phyloP scores from a whole-genome alignment of 1,140 invertebrate genomes.

The Brachystomella parvula region DNA sequence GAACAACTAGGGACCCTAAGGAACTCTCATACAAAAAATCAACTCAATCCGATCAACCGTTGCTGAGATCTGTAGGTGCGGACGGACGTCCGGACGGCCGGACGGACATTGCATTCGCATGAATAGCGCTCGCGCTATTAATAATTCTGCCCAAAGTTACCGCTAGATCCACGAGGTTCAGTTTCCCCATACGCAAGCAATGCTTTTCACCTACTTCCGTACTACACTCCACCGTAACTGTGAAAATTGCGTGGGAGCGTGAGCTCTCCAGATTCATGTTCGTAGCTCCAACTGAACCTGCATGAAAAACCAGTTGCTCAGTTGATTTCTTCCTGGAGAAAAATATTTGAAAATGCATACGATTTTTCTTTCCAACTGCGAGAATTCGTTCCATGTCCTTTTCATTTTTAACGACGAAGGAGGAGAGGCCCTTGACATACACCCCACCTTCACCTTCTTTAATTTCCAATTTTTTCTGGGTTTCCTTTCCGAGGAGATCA shows the following conservation, averaged over 20 bases:
- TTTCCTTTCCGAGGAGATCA: conserved; percentile 59
- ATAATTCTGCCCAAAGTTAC: conserved; percentile 62
- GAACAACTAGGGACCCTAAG: too few relatives aligned
- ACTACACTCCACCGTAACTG: conserved; percentile 74
- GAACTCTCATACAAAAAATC: too few relatives aligned
- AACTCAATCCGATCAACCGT: too few relatives aligned
- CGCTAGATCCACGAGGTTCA: conserved; percentile 77
- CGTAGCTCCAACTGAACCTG: conserved; percentile 63
- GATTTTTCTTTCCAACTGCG: conserved; percentile 71
- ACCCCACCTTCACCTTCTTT: conserved; percentile 75
- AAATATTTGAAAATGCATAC: conserved; percentile 43
- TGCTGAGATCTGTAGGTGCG: too few relatives aligned
- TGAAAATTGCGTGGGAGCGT: conserved; percentile 80
- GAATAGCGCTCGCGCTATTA: background rate
- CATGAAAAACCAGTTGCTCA: conserved; percentile 13
- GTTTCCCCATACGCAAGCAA: conserved; percentile 59
- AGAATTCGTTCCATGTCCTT: conserved; percentile 73
- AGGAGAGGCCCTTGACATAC: conserved; percentile 68
- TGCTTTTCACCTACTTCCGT: conserved; percentile 52
- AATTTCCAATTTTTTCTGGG: conserved; percentile 53
- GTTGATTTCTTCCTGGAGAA: background rate
- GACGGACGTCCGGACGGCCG: too few relatives aligned
- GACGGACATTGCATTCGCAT: too few relatives aligned
- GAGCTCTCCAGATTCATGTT: conserved; percentile 82
- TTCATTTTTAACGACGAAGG: conserved; percentile 69